A percentile compares a stretch with the other conserved stretches of the same genome.
Conservation (phyloP, 2,113 vertebrate species). For the Origma solitaria region DNA sequence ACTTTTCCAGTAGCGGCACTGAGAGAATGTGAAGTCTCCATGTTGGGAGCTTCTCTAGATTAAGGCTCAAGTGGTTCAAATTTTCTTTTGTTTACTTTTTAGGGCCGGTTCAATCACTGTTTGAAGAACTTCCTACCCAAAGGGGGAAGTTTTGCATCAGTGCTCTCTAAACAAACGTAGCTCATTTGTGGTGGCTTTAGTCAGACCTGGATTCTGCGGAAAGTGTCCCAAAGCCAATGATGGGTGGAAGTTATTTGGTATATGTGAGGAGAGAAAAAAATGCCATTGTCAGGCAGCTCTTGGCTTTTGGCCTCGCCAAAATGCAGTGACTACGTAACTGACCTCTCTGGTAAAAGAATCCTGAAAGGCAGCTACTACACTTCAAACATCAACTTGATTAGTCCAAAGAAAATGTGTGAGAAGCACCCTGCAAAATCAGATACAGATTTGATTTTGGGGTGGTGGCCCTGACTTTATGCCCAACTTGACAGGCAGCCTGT, state of each 20-base stretch:
- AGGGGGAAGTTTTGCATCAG: not conserved
- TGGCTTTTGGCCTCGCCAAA: not conserved
- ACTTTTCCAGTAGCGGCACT: constrained; percentile 85
- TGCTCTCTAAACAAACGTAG: not conserved
- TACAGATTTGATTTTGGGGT: not conserved
- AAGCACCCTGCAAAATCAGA: not conserved
- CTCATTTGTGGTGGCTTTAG: not conserved
- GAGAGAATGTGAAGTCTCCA: constrained; percentile 74
- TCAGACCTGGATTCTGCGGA: not conserved
- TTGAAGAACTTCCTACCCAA: not conserved
- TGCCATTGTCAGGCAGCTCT: not conserved
- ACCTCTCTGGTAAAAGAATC: not conserved
- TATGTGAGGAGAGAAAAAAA: not conserved
- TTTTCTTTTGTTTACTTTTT: not conserved
- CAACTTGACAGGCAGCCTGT: not conserved
- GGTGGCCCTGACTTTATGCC: not conserved
- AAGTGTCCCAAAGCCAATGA: not conserved
- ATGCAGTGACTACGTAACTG: not conserved
- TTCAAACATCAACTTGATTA: not conserved
- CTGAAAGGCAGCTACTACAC: not conserved
- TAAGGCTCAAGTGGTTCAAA: not conserved
- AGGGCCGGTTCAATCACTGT: not conserved
- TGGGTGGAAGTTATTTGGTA: not conserved
- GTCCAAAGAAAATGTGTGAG: not conserved
- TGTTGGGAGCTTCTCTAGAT: not conserved